Conservation (phyloP, 2,888 invertebrate genomes). For the Nycteola revayana region DNA sequence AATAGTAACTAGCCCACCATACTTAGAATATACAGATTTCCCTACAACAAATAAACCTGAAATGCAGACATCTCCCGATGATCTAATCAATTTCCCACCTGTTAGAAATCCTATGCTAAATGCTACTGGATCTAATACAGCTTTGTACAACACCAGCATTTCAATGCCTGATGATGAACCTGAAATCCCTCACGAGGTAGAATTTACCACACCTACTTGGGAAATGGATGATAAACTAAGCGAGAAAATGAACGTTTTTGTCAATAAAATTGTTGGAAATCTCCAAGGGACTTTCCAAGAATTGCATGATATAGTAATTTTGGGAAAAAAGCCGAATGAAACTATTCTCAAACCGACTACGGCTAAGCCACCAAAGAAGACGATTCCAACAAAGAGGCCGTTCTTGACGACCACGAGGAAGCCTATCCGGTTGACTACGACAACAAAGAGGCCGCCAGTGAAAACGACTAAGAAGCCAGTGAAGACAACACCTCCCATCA, state of each 20-base stretch:
- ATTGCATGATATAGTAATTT: conserved; percentile 87
- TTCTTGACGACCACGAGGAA: conserved; percentile 68
- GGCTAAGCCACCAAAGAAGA: conserved; percentile 63
- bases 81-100: conserved; percentile 91
- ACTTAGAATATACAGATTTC: conserved; percentile 53
- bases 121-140: conserved; percentile 82
- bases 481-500: conserved; percentile 48
- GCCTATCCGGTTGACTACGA: conserved; percentile 58
- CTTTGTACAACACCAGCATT: conserved; percentile 71
- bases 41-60: conserved; percentile 73
- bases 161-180: conserved; percentile 79
- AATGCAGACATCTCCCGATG: conserved; percentile 85
- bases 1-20: conserved; percentile 43
- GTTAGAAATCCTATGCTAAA: conserved; percentile 92
- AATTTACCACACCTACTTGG: conserved; percentile 89
- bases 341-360: conserved; percentile 63
- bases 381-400: conserved; percentile 63
- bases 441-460: conserved; percentile 63
- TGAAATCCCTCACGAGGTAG: conserved; percentile 76
- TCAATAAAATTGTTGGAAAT: conserved; percentile 91
- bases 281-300: conserved; percentile 92
- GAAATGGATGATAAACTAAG: conserved; percentile 88
- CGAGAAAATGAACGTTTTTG: conserved; percentile 90
- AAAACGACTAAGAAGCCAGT: conserved; percentile 70
- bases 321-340: conserved; percentile 70